A percentile compares a stretch with the other conserved stretches of the same genome.
These are phyloP conservation scores for Asteroscopus sphinx DNA, from an alignment of 2,888 invertebrate genomes.

Conservation along the genomic window DNA sequence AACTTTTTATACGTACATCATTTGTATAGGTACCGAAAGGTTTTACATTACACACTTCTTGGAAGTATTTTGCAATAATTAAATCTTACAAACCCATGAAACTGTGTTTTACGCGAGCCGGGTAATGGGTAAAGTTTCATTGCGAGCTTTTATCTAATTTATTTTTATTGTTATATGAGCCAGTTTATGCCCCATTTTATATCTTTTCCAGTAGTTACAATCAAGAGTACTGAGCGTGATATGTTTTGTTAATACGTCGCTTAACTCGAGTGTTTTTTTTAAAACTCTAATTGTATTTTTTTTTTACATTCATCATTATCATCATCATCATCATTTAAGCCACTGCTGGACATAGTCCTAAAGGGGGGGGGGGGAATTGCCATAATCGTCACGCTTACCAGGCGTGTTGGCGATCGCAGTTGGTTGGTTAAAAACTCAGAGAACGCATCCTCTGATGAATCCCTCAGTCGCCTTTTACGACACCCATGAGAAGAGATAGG, in stretches of 20 bases:
- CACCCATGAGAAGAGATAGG: too few relatives aligned
- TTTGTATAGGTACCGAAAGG: constrained; percentile 47
- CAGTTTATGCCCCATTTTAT: constrained; percentile 83
- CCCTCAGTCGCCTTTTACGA: too few relatives aligned
- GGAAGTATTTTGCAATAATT: constrained; percentile 82
- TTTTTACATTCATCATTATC: not conserved
- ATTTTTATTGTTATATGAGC: constrained; percentile 87
- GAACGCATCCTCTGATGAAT: too few relatives aligned
- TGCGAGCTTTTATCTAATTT: constrained; percentile 88
- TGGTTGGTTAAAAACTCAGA: too few relatives aligned
- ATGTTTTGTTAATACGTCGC: constrained; percentile 60
- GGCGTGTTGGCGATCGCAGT: too few relatives aligned
- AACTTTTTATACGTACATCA: constrained; percentile 18
- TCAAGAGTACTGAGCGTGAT: constrained; percentile 65
- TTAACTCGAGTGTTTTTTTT: constrained; percentile 4
- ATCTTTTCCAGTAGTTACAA: constrained; percentile 76
- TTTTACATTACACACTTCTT: constrained; percentile 45
- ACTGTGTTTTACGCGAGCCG: constrained; percentile 78
- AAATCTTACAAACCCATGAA: constrained; percentile 82
- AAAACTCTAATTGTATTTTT: not conserved
- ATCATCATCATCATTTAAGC: too few relatives aligned
- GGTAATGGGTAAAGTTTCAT: constrained; percentile 86
- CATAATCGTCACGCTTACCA: too few relatives aligned
- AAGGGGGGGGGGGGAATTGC: too few relatives aligned
- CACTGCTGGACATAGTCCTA: too few relatives aligned